Percentiles rank a stretch among this genome's conserved stretches.
phyloP scores from a whole-genome alignment of 1,140 invertebrate genomes.

The Bombus waltoni region DNA sequence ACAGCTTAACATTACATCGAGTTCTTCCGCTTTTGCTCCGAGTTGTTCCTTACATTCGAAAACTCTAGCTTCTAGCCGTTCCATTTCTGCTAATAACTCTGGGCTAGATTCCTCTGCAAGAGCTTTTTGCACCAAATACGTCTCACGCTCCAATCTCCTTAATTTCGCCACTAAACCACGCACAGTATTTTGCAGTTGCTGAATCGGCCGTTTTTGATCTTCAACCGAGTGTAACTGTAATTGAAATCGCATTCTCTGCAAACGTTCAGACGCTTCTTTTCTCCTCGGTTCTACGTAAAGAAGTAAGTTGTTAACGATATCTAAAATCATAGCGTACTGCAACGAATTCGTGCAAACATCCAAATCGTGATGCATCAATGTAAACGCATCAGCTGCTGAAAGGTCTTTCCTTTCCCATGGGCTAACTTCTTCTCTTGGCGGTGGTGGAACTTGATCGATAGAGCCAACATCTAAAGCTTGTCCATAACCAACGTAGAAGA shows the following conservation, averaged over 20 bases:
- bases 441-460: constrained; percentile 86
- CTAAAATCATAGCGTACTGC: constrained; percentile 97
- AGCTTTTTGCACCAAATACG: constrained; percentile 88
- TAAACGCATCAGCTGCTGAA: constrained; percentile 97
- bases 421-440: constrained; percentile 87
- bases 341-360: constrained; percentile 98
- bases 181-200: constrained; percentile 94
- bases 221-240: constrained; percentile 94
- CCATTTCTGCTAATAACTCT: constrained; percentile 86
- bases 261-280: constrained; percentile 94
- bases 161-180: constrained; percentile 91
- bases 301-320: constrained; percentile 98
- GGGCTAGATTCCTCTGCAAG: constrained; percentile 76
- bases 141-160: constrained; percentile 93
- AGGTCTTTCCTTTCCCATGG: constrained; percentile 90
- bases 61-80: constrained; percentile 89
- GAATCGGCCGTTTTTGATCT: constrained; percentile 95
- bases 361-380: constrained; percentile 98
- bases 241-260: constrained; percentile 96
- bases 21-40: constrained; percentile 93
- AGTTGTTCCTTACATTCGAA: constrained; percentile 96
- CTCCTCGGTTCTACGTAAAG: constrained; percentile 98
- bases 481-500: constrained; percentile 98
- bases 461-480: constrained; percentile 89
- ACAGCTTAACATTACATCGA: constrained; percentile 94